Conservation (phyloP, 2,888 invertebrate genomes). For the Tuberolachnus salignus region DNA sequence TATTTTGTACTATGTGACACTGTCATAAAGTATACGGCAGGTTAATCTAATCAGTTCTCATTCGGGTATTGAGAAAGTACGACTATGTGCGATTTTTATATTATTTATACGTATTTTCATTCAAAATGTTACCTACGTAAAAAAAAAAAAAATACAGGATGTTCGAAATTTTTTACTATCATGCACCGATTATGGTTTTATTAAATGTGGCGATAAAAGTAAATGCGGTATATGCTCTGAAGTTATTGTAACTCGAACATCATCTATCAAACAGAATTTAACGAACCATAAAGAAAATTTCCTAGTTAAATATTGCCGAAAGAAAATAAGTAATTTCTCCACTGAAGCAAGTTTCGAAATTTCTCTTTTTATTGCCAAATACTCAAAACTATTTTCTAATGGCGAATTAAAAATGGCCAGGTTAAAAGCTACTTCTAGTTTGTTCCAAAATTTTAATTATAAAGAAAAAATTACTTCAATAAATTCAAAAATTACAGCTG, state of each 20-base stretch:
- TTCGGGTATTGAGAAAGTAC: no score
- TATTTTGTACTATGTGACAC: no score
- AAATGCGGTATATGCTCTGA: slow-evolving; percentile 21
- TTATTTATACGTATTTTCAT: neutral
- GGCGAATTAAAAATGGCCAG: slow-evolving; percentile 20
- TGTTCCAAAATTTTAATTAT: slow-evolving; percentile 29
- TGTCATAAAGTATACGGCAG: no score
- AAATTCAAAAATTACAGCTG: slow-evolving; percentile 25
- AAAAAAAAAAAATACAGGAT: slow-evolving; percentile 4
- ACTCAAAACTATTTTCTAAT: slow-evolving; percentile 25
- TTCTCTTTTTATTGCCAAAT: slow-evolving; percentile 15
- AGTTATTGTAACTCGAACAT: slow-evolving; percentile 25
- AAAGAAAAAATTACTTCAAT: slow-evolving; percentile 23
- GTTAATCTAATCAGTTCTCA: no score
- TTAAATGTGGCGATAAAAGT: slow-evolving; percentile 28
- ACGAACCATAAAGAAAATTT: slow-evolving; percentile 27
- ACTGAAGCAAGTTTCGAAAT: slow-evolving; percentile 27
- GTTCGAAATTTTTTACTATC: slow-evolving; percentile 7
- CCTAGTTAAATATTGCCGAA: slow-evolving; percentile 27
- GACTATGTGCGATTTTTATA: neutral
- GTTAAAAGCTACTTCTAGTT: slow-evolving; percentile 37
- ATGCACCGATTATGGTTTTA: slow-evolving; percentile 28
- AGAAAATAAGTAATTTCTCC: slow-evolving; percentile 35
- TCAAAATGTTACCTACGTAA: neutral
- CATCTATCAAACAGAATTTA: slow-evolving; percentile 25